Conservation (phyloP, 2,888 invertebrate species). For the Ypsolopha sequella region DNA sequence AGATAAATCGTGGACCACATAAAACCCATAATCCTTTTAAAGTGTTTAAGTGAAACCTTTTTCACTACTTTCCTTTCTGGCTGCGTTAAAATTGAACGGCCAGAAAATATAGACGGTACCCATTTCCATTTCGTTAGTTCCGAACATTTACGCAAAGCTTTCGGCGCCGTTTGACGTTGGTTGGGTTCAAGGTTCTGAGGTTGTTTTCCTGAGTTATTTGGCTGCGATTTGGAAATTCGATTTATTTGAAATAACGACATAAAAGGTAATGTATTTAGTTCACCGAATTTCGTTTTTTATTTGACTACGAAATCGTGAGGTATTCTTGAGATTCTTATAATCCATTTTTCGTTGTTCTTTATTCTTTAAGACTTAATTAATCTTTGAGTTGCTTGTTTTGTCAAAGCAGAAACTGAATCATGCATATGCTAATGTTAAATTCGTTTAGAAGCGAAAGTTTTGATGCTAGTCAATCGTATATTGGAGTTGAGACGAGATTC, state of each 20-base stretch:
- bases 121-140: conserved; percentile 1
- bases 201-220: not conserved
- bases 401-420: no score
- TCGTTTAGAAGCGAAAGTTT: no score
- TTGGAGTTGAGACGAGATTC: no score
- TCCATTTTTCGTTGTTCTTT: no score
- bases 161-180: not conserved
- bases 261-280: no score
- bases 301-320: no score
- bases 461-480: no score
- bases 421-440: no score
- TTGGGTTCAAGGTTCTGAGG: not conserved
- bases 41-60: conserved; percentile 32
- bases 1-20: conserved; percentile 53
- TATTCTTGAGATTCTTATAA: no score
- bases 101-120: not conserved
- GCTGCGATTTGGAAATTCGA: not conserved
- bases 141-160: not conserved
- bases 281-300: no score
- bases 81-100: conserved; percentile 12
- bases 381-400: no score
- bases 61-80: conserved; percentile 21
- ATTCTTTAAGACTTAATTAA: no score
- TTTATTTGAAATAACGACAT: not conserved
- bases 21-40: conserved; percentile 50